Base-by-base conservation (phyloP, 1,140 invertebrate genomes). In the Euschistus heros region DNA sequence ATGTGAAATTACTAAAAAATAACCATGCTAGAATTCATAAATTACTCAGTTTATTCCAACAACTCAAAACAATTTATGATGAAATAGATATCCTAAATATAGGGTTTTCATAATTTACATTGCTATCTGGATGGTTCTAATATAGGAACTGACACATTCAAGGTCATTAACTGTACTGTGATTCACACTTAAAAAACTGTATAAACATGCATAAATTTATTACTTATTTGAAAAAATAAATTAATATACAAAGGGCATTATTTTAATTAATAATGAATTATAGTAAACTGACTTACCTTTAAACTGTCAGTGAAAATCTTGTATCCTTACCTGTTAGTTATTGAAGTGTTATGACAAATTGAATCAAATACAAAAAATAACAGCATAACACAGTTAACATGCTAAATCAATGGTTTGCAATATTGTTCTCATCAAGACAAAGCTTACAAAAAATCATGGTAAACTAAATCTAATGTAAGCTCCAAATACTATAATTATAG, bases 311-410 rank as follows among this genome's bases (percentile, higher is more conserved):
- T 47, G 46, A 50, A 10, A 26, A 24, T 57, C 54, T 57, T 50
- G 46, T 46, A 54, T 52, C 64, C 64, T 66, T 66, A 61, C 64
- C 64, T 66, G 55, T 47, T 66, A 66, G 64, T 66, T 66, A 66
- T 66, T 66, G 64, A 66, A 66, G 64, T 62, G 37, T 62, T 62
- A 42, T 62, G 27, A 30, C 37, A 47, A 47, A 47, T 62, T 55
- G 54, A 57, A 57, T 57, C 14, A 57, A 26, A 24, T 10, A 57
- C 2, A 26, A 26, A 57, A 24, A 24, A 24, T 26, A 57, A 22
- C n/a, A 50, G 47, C 20, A 20, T 18, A 57, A 26, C 54, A 57
- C 54, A 57, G 24, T 20, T 37, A 24, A 57, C 54, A 57, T 57
- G 54, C 54, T 61, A 30, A 61, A 42, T 61, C 6, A 42, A 61